phyloP scores from a whole-genome alignment of 2,888 invertebrate species.

The Mesoligia furuncula region DNA sequence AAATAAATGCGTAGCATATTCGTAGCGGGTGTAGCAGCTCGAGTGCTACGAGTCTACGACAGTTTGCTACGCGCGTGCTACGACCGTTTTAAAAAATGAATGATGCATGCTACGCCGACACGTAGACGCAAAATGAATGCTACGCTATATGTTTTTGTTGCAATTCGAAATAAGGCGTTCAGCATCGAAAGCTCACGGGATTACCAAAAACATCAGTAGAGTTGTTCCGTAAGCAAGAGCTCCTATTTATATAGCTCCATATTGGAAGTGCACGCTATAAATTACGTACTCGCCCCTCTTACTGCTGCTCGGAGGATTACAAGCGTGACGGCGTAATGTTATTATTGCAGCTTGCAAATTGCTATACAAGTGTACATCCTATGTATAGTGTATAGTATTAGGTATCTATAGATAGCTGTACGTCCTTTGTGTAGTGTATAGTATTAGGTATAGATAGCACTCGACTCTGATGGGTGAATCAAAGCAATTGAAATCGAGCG shows the following conservation, averaged over 20 bases:
- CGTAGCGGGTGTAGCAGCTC: constrained; percentile 22
- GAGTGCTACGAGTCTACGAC: constrained; percentile 34
- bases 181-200: background rate
- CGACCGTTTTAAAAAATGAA: background rate
- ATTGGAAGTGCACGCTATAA: constrained; percentile 37
- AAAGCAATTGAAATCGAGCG: background rate
- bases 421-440: background rate
- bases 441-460: no score
- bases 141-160: background rate
- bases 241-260: constrained; percentile 15
- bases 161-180: background rate
- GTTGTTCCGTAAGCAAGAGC: background rate
- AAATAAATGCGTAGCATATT: constrained; percentile 29
- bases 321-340: constrained; percentile 33
- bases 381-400: background rate
- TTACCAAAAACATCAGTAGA: background rate
- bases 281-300: constrained; percentile 33
- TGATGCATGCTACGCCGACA: constrained; percentile 32
- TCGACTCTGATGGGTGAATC: background rate
- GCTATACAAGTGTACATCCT: background rate
- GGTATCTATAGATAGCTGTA: background rate
- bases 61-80: constrained; percentile 30
- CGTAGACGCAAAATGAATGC: background rate
- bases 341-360: constrained; percentile 17
- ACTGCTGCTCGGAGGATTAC: constrained; percentile 3